Evolutionary conservation across 1,140 invertebrate species (phyloP).

Genomic region (Euwallacea similis): DNA sequence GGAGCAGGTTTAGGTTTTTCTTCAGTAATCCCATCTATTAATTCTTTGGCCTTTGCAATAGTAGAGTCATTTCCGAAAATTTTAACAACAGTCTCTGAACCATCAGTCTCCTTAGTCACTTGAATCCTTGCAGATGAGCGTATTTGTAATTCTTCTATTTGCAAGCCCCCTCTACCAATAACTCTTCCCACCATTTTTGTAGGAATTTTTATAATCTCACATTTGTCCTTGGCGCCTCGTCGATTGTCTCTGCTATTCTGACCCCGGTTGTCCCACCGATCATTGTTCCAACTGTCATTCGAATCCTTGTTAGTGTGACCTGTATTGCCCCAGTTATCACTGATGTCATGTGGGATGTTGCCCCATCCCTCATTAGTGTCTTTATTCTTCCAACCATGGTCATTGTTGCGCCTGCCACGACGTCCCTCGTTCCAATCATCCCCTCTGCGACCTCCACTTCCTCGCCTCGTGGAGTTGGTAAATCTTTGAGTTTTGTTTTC

Average conservation of each 20-base stretch:
- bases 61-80: slow-evolving; percentile 59
- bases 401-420: neutral
- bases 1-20: slow-evolving; percentile 22
- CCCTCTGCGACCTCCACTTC: neutral
- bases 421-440: neutral
- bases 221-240: slow-evolving; percentile 21
- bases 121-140: slow-evolving; percentile 61
- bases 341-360: neutral
- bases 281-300: neutral
- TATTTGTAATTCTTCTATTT: slow-evolving; percentile 74
- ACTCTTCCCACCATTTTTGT: slow-evolving; percentile 31
- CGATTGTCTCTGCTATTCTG: neutral
- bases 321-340: neutral
- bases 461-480: slow-evolving; percentile 16
- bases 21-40: slow-evolving; percentile 52
- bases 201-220: slow-evolving; percentile 20
- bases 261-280: neutral
- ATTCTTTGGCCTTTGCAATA: slow-evolving; percentile 58
- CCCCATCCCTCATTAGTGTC: neutral
- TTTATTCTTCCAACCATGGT: neutral
- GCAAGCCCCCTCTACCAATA: slow-evolving; percentile 64
- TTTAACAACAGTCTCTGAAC: slow-evolving; percentile 55
- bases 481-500: slow-evolving; percentile 10
- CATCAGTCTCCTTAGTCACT: slow-evolving; percentile 51
- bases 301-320: neutral